A percentile compares a stretch with the other conserved stretches of the same genome.
Conservation (phyloP, 2,113 vertebrate genomes). For the Podarcis cretensis region DNA sequence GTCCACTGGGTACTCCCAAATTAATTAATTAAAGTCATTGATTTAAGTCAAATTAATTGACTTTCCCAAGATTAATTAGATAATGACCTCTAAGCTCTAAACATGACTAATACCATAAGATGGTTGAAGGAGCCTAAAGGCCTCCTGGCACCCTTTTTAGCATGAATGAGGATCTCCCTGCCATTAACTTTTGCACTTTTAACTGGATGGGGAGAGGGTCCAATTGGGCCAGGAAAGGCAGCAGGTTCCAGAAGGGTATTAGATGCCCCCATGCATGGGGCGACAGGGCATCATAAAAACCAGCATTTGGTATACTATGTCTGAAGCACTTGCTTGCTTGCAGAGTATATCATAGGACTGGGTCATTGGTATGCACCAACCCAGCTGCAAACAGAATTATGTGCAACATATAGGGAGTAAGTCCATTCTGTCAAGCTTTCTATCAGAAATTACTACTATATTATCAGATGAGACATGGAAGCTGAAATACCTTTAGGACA, state of each 20-base stretch:
- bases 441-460: neutral
- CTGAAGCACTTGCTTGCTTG: no score
- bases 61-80: neutral
- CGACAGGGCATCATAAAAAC: neutral
- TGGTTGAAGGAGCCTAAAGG: neutral
- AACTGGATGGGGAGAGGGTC: neutral
- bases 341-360: no score
- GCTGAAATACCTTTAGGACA: neutral
- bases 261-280: neutral
- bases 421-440: neutral
- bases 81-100: neutral
- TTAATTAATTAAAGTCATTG: neutral
- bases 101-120: neutral
- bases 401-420: neutral
- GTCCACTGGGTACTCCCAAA: neutral
- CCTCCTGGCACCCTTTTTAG: neutral
- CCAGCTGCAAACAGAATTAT: neutral
- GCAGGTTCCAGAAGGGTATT: no score
- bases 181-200: neutral
- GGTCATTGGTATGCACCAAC: neutral
- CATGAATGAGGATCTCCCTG: neutral
- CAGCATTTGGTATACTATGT: neutral
- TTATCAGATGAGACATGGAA: neutral
- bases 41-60: no score
- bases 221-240: neutral